These are phyloP conservation scores for Perca flavescens DNA, from an alignment of 2,113 vertebrate species.

Conservation along the genomic window DNA sequence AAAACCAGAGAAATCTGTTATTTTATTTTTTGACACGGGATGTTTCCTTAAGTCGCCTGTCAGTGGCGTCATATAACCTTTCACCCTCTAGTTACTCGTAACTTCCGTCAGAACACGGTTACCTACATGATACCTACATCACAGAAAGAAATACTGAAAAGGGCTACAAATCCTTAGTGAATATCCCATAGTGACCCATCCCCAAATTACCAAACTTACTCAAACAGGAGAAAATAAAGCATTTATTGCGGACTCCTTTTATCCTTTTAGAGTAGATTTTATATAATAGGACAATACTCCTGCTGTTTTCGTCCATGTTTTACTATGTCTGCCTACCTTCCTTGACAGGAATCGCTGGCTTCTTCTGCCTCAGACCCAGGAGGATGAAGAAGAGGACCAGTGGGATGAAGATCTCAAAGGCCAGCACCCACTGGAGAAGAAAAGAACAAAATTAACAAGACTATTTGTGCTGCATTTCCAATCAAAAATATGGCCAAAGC, in stretches of 20 bases:
- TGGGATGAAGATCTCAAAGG: slow-evolving; percentile 97
- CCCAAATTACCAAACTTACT: background rate
- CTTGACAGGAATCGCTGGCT: slow-evolving; percentile 95
- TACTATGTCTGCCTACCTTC: slow-evolving; percentile 88
- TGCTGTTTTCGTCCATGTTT: background rate
- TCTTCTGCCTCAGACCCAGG: slow-evolving; percentile 94
- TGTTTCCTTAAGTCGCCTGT: no score
- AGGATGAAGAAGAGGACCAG: slow-evolving; percentile 97
- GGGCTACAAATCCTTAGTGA: background rate
- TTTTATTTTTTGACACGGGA: no score
- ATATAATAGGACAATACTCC: no score
- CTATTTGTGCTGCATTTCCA: background rate
- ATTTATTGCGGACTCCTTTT: background rate
- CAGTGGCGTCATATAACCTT: no score
- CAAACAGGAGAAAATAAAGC: background rate
- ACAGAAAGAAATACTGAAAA: background rate
- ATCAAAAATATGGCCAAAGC: background rate
- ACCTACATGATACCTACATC: no score
- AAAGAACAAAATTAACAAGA: slow-evolving; percentile 5
- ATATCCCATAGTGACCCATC: background rate
- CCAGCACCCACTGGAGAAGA: slow-evolving; percentile 91
- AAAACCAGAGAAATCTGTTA: no score
- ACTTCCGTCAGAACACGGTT: no score
- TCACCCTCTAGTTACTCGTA: no score
- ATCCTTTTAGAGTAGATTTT: background rate